Evolutionary conservation across 2,888 invertebrate species (phyloP).

Genomic region (Xanthorhoe designata): DNA sequence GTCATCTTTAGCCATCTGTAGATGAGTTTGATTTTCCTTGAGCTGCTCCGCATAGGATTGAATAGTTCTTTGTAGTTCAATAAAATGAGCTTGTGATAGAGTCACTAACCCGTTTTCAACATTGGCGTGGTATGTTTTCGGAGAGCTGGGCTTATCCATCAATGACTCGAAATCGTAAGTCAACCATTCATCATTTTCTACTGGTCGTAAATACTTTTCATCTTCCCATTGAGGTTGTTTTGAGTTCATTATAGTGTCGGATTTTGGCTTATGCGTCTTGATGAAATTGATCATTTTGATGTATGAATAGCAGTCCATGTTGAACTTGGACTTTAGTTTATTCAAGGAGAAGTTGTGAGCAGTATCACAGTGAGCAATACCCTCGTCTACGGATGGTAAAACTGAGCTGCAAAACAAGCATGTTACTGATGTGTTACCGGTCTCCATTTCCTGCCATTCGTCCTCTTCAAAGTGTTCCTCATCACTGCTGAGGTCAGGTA

Average conservation of each 20-base stretch:
- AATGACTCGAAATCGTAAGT: constrained; percentile 90
- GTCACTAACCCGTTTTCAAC: constrained; percentile 87
- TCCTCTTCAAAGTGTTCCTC: constrained; percentile 80
- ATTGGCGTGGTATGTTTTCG: constrained; percentile 84
- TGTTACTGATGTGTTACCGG: constrained; percentile 67
- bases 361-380: constrained; percentile 88
- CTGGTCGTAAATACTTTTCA: constrained; percentile 92
- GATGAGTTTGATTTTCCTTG: constrained; percentile 84
- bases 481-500: constrained; percentile 81
- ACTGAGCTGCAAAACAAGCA: constrained; percentile 91
- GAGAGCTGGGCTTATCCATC: constrained; percentile 67
- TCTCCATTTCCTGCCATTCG: constrained; percentile 82
- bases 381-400: constrained; percentile 86
- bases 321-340: constrained; percentile 87
- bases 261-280: constrained; percentile 85
- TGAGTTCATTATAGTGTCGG: constrained; percentile 84
- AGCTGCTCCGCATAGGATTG: constrained; percentile 84
- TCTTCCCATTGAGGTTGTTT: constrained; percentile 88
- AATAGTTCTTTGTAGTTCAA: constrained; percentile 86
- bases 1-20: constrained; percentile 87
- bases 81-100: constrained; percentile 86
- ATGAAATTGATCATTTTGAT: constrained; percentile 94
- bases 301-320: constrained; percentile 93
- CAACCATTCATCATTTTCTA: constrained; percentile 92
- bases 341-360: constrained; percentile 88